Evolutionary conservation across 2,797 vertebrate genomes (phyloP).

Genomic region (Euthynnus affinis): DNA sequence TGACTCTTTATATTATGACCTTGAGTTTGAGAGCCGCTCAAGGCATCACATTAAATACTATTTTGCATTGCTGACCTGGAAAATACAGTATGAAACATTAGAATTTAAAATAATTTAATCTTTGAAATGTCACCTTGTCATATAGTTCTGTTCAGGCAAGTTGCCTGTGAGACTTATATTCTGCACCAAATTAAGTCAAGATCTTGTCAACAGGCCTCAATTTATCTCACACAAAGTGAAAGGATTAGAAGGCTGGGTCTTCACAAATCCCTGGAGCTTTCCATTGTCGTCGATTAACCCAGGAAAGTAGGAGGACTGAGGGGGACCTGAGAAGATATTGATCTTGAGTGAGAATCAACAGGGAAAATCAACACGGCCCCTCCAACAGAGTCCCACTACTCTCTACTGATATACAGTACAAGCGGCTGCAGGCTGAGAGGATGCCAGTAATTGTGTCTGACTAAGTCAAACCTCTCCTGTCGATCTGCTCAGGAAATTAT

Average conservation of each 20-base stretch:
- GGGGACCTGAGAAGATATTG: constrained; percentile 66
- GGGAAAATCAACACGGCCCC: constrained; percentile 66
- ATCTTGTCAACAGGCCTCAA: constrained; percentile 63
- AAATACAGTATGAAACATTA: constrained; percentile 43
- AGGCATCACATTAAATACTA: constrained; percentile 39
- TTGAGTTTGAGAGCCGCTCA: constrained; percentile 45
- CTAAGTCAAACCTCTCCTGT: constrained; percentile 18
- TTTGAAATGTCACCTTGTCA: constrained; percentile 37
- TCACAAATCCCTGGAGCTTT: constrained; percentile 67
- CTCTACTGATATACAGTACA: constrained; percentile 3
- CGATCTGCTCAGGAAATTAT: constrained; percentile 15
- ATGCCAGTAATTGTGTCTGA: constrained; percentile 28
- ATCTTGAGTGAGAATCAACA: constrained; percentile 68
- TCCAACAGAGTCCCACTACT: constrained; percentile 19
- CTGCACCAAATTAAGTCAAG: constrained; percentile 66
- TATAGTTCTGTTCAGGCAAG: background rate
- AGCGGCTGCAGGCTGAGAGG: constrained; percentile 33
- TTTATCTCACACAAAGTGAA: constrained; percentile 63
- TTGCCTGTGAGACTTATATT: constrained; percentile 54
- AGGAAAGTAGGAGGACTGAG: constrained; percentile 52
- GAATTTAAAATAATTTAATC: constrained; percentile 28
- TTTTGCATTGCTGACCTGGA: constrained; percentile 44
- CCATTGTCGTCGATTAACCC: constrained; percentile 69
- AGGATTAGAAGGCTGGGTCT: constrained; percentile 60
- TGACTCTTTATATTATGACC: constrained; percentile 47